Base-by-base conservation (phyloP, 2,113 vertebrate genomes). In the Charadrius vociferus region DNA sequence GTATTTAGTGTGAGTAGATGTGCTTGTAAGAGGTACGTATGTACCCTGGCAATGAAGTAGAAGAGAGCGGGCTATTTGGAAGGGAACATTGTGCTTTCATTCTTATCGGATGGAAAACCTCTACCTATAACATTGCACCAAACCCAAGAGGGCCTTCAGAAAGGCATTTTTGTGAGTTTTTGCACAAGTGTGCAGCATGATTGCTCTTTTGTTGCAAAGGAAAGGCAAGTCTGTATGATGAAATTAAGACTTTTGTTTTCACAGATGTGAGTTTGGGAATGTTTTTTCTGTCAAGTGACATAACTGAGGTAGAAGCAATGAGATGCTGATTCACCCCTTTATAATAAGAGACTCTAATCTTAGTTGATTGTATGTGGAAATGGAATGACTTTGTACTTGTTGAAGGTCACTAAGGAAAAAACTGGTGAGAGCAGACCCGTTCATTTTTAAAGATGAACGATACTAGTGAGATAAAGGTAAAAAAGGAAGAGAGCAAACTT, bases 1-100 rank as follows among this genome's bases (percentile, higher is more conserved):
- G 56, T 72, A 37, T 88, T 97, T 86, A 86, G 68, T 93, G 56
- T 88, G 87, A 95, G 90, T 49, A 91, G 50, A 88, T 87, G 61
- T 80, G 34, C 90, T 94, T 95, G 56, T 65, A 89, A 95, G 67
- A 86, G 41, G 34, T 59, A 72, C 8, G 3, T 39, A 26, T 11
- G 34, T 74, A 78, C 12, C 6, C 45, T 81, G 75, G 62, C 32
- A 94, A 50, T 86, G 91, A 93, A 32, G 56, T 37, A 49, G 75
- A 36, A 68, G 50, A 81, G 22, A 86, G 39, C 1, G 34, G 62
- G 18, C 43, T 77, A 2, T 83, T 93, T 58, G 63, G 80, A 93
- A 96, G 8, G 79, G 75, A 93, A 86, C 32, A 14, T 12, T 37
- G 16, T 58, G 12, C 22, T 81, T 88, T 77, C 53, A 20, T 34